Conservation (phyloP, 2,797 vertebrate species). For the Chloroceryle amazona region DNA sequence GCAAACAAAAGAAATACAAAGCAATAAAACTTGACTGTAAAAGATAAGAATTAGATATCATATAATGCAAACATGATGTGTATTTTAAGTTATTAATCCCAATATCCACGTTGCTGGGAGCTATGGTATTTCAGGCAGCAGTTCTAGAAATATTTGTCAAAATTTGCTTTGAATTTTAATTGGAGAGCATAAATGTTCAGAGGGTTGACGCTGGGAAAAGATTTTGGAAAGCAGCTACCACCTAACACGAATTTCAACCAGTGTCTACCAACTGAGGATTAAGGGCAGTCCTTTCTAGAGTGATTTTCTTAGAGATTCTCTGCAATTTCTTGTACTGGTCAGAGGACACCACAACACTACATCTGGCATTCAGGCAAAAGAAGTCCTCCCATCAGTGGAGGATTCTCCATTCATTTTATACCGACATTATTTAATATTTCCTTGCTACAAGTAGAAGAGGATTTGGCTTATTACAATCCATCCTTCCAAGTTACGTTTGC, state of each 20-base stretch:
- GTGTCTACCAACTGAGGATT: neutral
- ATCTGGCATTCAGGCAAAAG: neutral
- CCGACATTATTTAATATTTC: neutral
- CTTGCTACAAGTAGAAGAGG: neutral
- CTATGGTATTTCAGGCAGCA: neutral
- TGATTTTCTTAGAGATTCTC: neutral
- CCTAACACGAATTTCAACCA: neutral
- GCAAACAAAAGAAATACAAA: neutral
- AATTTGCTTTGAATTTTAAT: neutral
- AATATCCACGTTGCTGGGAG: neutral
- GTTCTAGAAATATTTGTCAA: neutral
- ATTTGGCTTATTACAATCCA: neutral
- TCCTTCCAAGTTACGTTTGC: neutral
- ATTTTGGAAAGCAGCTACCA: neutral
- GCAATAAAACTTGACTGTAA: neutral
- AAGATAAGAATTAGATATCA: neutral
- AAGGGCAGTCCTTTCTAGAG: neutral
- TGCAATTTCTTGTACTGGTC: neutral
- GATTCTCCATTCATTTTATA: neutral
- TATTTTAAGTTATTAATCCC: neutral
- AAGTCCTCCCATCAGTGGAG: neutral
- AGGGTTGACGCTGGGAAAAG: neutral
- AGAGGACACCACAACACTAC: neutral
- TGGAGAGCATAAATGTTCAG: neutral
- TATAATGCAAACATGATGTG: fast-evolving